phyloP scores from a whole-genome alignment of 2,113 vertebrate species.

The Ptyas mucosa region DNA sequence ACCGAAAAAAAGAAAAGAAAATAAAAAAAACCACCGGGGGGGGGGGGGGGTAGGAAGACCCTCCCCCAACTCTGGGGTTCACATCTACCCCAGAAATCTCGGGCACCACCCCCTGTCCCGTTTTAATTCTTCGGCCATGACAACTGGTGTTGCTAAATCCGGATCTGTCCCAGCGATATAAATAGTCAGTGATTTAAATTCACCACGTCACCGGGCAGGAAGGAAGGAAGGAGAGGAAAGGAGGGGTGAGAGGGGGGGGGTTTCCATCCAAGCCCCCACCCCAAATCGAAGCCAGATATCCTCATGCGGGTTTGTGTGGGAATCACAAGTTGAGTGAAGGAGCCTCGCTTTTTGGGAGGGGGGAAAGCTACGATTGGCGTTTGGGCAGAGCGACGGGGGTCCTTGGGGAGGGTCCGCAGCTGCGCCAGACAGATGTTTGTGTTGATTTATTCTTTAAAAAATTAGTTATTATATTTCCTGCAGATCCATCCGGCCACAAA shows the following conservation, averaged over 20 bases:
- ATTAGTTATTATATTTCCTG: neutral
- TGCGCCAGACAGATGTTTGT: neutral
- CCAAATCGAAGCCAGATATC: neutral
- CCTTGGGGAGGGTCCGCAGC: neutral
- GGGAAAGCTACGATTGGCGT: neutral
- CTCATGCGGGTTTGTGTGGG: neutral
- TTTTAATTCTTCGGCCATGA: neutral
- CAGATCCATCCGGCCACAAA: no score
- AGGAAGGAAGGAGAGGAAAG: no score
- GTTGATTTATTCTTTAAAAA: neutral
- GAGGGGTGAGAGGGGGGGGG: no score
- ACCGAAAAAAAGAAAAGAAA: no score
- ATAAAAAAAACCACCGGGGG: no score
- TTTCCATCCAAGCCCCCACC: neutral
- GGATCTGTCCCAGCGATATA: neutral
- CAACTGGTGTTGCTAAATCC: neutral
- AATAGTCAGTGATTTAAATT: neutral
- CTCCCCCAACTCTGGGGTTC: neutral
- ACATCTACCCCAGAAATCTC: neutral
- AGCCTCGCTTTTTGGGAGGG: neutral
- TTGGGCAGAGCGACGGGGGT: fast-evolving
- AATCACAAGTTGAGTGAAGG: no score
- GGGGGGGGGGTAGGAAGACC: no score
- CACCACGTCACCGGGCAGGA: neutral
- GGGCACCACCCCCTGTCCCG: neutral